Evolutionary conservation across 2,888 invertebrate genomes (phyloP).

Genomic region (Thumatha senex): DNA sequence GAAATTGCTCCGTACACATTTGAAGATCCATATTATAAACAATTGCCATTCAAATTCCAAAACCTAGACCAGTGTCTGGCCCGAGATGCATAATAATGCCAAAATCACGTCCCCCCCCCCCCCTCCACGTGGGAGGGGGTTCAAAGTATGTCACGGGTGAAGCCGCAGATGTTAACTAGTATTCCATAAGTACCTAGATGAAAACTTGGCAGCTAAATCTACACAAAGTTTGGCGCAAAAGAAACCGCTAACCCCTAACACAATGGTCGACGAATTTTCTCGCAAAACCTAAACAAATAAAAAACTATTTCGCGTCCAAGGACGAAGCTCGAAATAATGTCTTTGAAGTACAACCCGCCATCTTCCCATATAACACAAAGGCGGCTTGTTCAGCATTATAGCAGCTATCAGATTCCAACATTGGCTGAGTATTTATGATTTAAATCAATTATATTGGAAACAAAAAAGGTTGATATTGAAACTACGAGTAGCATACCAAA

Average conservation of each 20-base stretch:
- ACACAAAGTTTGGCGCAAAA: background rate
- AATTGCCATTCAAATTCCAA: too few species aligned
- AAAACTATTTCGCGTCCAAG: slow-evolving; percentile 14
- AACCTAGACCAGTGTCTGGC: too few species aligned
- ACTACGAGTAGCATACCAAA: too few species aligned
- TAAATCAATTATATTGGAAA: slow-evolving; percentile 19
- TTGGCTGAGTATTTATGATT: slow-evolving; percentile 11
- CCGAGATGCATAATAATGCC: too few species aligned
- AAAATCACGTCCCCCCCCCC: too few species aligned
- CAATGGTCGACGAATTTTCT: background rate
- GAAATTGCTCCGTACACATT: too few species aligned
- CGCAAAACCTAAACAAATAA: slow-evolving; percentile 7
- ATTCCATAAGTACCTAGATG: too few species aligned
- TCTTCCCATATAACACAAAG: slow-evolving; percentile 12
- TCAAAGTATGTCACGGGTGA: too few species aligned
- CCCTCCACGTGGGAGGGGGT: too few species aligned
- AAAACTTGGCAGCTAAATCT: background rate
- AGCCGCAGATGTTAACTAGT: too few species aligned
- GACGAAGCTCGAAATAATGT: slow-evolving; percentile 8
- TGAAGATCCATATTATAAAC: too few species aligned
- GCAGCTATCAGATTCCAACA: slow-evolving; percentile 14
- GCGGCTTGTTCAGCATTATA: slow-evolving; percentile 13
- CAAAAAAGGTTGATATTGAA: too few species aligned
- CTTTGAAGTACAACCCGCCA: slow-evolving; percentile 13
- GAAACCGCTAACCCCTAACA: background rate